Evolutionary conservation across 92 coral and sea anemone species (phyloP), one percentile per base, ranked within the genome.

Genomic region (Blastomussa wellsi): DNA sequence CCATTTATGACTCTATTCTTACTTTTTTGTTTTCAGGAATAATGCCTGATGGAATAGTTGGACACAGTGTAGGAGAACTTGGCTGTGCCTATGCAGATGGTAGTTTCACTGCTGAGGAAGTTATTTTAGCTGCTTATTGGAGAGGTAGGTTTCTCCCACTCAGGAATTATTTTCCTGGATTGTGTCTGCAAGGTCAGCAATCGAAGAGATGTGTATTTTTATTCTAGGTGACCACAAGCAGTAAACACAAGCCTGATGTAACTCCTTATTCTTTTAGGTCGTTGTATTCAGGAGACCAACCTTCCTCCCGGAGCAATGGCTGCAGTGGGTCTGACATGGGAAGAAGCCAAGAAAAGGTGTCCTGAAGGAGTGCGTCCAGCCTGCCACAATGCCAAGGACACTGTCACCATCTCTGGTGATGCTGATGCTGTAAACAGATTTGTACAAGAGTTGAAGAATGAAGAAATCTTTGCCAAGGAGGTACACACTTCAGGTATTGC

Each of bases 81-180:
- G 97, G 97, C 62, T 93, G 97, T 85, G 97, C 97, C 7, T 93
- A 93, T 77, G 97, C 94, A 35, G 97, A 93, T 73, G 97, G 94
- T 12, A 93, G 97, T 82, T 91, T 93, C 44, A 91, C 97, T 32
- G 94, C 94, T 0, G 81, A 89, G 72, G 97, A 93, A 76, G 94
- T 92, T 35, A 86, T 93, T 85, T 86, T 91, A 66, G 97, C 97
- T 36, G 97, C 97, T 31, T 93, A 93, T 65, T 93, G 97, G 90
- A 89, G 97, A 91, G 97, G 94, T 93, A 47, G 70, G 80, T 55
- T 70, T 20, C 20, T 55, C 0, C 8, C 20, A 24, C 29, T 24
- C 1, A 12, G 29, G n/a, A 6, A 22, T 22, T 24, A 57, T 24
- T 57, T 57, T 57, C 12, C 29, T 57, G 31, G 12, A 57, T 57